Base-by-base conservation (phyloP, 2,888 invertebrate species). In the Onthophagus sagittarius region DNA sequence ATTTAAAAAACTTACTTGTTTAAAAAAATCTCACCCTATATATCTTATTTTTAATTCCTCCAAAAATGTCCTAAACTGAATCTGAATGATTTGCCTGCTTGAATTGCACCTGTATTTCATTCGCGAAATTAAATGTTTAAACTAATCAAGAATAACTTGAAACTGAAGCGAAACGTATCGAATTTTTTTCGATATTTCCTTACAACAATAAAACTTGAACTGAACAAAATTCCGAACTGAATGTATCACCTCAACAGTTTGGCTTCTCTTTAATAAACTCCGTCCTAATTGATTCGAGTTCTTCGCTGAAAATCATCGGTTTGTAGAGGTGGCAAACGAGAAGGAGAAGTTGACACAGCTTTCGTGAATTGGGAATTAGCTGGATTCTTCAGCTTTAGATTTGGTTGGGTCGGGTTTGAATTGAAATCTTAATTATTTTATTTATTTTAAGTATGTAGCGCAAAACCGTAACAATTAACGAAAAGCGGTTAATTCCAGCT, bases 61-160 rank as follows among this genome's bases (percentile, higher is more conserved):
- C 67, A 85, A 76, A 79, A 85, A 86, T 63, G 86, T 87, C 74
- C 88, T 85, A 79, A 88, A 88, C 78, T 88, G 87, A 74, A 88
- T 82, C 80, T 87, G 86, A 74, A 88, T 87, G 72, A 87, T 86
- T 82, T 85, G 82, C 76, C 83, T 80, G 80, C 84, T 84, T 6
- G 83, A 81, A 76, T 81, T 80, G 78, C 79, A 81, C 77, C 78
- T 81, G 80, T 84, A 84, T 82, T 83, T 82, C 84, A 84, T 81
- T 82, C 81, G 81, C 76, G 76, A 71, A 73, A 23, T 23, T 23
- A 23, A 23, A 72, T 69, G 71, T 74, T 73, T 31, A 23, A 65
- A 63, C 11, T 62, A 72, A 72, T 31, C 62, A 31, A 64, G 62
- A 63, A 39, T 33, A 53, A 64, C 70, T 6, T 14, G 23, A 64